Evolutionary conservation across 2,797 vertebrate genomes (phyloP).

Genomic region (Oreortyx pictus): DNA sequence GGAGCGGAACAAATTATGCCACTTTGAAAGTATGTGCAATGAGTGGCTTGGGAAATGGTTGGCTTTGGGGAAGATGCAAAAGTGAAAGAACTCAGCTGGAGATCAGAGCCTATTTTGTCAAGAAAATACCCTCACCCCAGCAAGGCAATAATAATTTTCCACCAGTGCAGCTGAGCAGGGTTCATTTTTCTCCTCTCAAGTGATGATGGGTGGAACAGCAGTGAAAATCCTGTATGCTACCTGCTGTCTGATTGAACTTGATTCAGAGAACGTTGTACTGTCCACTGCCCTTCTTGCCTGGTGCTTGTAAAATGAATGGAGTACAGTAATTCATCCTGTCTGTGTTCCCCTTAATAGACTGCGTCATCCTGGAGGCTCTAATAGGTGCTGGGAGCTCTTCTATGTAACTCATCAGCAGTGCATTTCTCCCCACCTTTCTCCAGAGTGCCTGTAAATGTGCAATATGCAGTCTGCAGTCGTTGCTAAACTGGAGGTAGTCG

Average conservation of each 20-base stretch:
- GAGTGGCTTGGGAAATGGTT: background rate
- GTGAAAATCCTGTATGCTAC: background rate
- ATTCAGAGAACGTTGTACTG: background rate
- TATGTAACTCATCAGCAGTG: conserved; percentile 44
- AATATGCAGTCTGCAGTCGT: background rate
- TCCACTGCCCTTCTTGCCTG: background rate
- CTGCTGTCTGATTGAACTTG: conserved; percentile 26
- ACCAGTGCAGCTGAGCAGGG: background rate
- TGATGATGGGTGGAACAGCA: background rate
- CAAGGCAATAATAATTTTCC: background rate
- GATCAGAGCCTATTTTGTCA: background rate
- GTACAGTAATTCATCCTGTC: conserved; percentile 4
- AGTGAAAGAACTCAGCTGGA: background rate
- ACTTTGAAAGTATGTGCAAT: background rate
- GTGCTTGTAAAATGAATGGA: background rate
- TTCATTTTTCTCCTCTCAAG: background rate
- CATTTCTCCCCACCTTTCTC: conserved; percentile 50
- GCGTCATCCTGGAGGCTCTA: conserved; percentile 6
- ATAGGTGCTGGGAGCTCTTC: conserved; percentile 32
- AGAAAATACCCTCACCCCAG: background rate
- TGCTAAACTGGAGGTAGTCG: conserved; percentile 19
- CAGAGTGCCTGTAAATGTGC: conserved; percentile 33
- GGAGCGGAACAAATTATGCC: background rate
- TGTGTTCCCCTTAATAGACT: background rate
- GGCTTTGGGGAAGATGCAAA: background rate